phyloP scores from a whole-genome alignment of 2,888 invertebrate species.

The Acleris emargana region DNA sequence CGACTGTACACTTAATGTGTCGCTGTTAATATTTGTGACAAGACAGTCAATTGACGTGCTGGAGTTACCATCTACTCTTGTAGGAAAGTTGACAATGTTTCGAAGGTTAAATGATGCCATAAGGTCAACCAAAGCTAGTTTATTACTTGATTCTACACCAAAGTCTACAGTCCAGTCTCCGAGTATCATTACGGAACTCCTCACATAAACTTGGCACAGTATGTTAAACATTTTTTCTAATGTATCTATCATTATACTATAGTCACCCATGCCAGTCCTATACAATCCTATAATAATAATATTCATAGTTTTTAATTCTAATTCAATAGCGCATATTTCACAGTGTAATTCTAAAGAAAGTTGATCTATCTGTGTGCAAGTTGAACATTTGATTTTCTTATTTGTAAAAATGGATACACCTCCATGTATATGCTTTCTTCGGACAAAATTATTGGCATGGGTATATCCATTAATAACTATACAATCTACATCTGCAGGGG shows the following conservation, averaged over 20 bases:
- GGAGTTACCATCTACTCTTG: constrained; percentile 1
- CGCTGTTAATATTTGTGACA: not conserved
- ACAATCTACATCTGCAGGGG: not conserved
- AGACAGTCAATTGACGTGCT: constrained; percentile 6
- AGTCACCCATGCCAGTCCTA: constrained; percentile 7
- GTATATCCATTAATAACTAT: not conserved
- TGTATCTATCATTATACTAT: not conserved
- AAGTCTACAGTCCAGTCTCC: constrained; percentile 12
- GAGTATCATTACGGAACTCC: not conserved
- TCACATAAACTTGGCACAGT: not conserved
- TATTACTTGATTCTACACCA: not conserved
- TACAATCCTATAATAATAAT: constrained; percentile 3
- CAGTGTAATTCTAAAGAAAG: constrained; percentile 5
- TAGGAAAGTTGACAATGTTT: constrained; percentile 4
- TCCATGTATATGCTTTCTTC: constrained; percentile 5
- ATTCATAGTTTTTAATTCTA: not conserved
- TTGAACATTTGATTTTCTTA: not conserved
- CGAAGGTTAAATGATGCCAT: not conserved
- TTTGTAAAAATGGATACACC: constrained; percentile 7
- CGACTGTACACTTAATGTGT: not conserved
- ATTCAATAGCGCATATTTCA: not conserved
- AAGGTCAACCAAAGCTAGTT: not conserved
- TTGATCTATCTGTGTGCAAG: not conserved
- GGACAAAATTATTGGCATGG: constrained; percentile 4
- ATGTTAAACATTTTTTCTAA: not conserved